Percentiles rank a stretch among this genome's conserved stretches.
These are phyloP conservation scores for Pocillopora verrucosa DNA, from an alignment of 64 coral and sea anemone species.

Conservation along the genomic window DNA sequence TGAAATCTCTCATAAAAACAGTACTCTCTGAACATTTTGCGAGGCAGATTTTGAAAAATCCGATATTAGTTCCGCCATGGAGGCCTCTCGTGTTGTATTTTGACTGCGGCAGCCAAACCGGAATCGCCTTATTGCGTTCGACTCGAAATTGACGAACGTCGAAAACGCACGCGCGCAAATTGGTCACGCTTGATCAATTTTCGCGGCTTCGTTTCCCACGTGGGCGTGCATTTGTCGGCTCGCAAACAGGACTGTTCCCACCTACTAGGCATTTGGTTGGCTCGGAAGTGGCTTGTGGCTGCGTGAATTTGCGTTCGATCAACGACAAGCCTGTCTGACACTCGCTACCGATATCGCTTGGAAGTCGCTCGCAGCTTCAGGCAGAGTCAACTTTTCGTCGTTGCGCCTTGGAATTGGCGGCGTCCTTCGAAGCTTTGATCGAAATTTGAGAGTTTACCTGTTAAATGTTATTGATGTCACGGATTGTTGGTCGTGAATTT, in stretches of 20 bases:
- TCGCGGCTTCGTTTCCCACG: constrained; percentile 92
- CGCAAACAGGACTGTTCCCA: constrained; percentile 86
- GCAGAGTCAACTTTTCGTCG: not conserved
- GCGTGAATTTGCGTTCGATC: constrained; percentile 80
- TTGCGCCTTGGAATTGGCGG: constrained; percentile 2
- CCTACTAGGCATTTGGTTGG: constrained; percentile 92
- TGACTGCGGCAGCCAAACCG: constrained; percentile 8
- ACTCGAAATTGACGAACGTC: constrained; percentile 78
- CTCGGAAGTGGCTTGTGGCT: constrained; percentile 70
- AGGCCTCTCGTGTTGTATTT: constrained; percentile 7
- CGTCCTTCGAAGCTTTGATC: not conserved
- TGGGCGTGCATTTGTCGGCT: constrained; percentile 92
- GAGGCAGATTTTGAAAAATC: not conserved
- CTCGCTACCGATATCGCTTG: constrained; percentile 37
- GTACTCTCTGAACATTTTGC: not conserved
- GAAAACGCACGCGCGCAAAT: constrained; percentile 79
- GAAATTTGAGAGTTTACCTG: constrained; percentile 37
- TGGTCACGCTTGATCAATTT: constrained; percentile 94
- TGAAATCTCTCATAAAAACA: not conserved
- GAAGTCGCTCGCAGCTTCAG: constrained; percentile 15
- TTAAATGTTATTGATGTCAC: constrained; percentile 84
- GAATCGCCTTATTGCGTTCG: constrained; percentile 58
- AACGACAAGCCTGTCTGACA: constrained; percentile 45
- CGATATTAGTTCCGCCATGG: not conserved
- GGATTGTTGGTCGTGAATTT: constrained; percentile 73